These are phyloP conservation scores for Colaptes auratus DNA, from an alignment of 2,113 vertebrate genomes.

Conservation along the genomic window DNA sequence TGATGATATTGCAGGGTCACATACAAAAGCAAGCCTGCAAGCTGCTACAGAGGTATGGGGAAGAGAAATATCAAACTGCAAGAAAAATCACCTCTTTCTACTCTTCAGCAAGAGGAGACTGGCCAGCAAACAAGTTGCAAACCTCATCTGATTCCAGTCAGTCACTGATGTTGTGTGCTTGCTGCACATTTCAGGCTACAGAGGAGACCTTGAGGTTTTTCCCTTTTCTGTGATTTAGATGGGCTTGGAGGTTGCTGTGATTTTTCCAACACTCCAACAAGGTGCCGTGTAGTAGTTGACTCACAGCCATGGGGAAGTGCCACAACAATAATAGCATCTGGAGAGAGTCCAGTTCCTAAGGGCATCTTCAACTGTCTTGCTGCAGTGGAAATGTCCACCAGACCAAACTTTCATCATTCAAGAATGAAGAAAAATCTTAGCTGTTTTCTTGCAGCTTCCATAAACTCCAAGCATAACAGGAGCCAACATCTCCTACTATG, in stretches of 20 bases:
- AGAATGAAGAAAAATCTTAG: neutral
- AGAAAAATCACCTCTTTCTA: neutral
- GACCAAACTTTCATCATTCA: neutral
- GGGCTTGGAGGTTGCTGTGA: neutral
- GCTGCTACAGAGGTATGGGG: neutral
- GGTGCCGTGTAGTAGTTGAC: neutral
- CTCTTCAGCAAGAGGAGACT: neutral
- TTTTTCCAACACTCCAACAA: neutral
- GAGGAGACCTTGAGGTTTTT: neutral
- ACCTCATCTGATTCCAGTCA: neutral
- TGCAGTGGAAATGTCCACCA: neutral
- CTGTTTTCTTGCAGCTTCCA: neutral
- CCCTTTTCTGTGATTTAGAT: neutral
- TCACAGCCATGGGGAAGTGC: neutral
- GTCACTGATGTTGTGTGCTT: neutral
- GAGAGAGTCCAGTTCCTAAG: neutral
- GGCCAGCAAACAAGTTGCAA: neutral
- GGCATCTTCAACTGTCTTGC: neutral
- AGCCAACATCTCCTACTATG: neutral
- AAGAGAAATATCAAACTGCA: neutral
- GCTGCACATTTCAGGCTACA: neutral
- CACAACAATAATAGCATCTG: neutral
- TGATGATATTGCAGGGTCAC: neutral
- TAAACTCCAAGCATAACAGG: neutral
- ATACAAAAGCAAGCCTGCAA: neutral